Percentiles rank a stretch among this genome's conserved stretches.
Conservation (phyloP, 2,888 invertebrate genomes). For the Hypena proboscidalis region DNA sequence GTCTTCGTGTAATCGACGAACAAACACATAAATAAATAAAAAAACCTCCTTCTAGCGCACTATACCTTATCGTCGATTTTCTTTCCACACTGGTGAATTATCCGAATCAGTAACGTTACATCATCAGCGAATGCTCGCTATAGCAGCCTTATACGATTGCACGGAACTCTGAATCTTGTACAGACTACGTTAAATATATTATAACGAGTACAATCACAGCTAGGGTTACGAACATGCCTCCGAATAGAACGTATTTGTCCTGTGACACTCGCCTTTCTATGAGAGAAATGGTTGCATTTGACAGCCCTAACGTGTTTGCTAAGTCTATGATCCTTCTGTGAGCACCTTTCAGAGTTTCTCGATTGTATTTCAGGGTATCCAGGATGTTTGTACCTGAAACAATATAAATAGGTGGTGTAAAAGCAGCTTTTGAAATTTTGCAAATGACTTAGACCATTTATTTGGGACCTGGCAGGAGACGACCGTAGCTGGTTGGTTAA, state of each 20-base stretch:
- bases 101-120: too few species aligned
- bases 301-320: slow-evolving; percentile 96
- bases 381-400: slow-evolving; percentile 89
- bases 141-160: slow-evolving; percentile 13
- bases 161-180: slow-evolving; percentile 1
- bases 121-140: neutral
- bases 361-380: slow-evolving; percentile 92
- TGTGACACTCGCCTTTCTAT: slow-evolving; percentile 95
- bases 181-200: slow-evolving; percentile 84
- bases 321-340: slow-evolving; percentile 94
- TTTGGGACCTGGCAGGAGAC: too few species aligned
- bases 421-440: too few species aligned
- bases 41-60: too few species aligned
- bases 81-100: too few species aligned
- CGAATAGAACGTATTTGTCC: slow-evolving; percentile 95
- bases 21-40: too few species aligned
- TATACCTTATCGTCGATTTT: too few species aligned
- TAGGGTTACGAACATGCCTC: slow-evolving; percentile 94
- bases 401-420: too few species aligned
- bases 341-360: slow-evolving; percentile 93
- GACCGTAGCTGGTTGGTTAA: too few species aligned
- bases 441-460: too few species aligned
- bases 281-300: slow-evolving; percentile 97
- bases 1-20: too few species aligned
- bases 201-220: slow-evolving; percentile 92